Percentiles rank a stretch among this genome's conserved stretches.
Conservation (phyloP, 2,797 vertebrate genomes). For the Eospalax fontanierii region DNA sequence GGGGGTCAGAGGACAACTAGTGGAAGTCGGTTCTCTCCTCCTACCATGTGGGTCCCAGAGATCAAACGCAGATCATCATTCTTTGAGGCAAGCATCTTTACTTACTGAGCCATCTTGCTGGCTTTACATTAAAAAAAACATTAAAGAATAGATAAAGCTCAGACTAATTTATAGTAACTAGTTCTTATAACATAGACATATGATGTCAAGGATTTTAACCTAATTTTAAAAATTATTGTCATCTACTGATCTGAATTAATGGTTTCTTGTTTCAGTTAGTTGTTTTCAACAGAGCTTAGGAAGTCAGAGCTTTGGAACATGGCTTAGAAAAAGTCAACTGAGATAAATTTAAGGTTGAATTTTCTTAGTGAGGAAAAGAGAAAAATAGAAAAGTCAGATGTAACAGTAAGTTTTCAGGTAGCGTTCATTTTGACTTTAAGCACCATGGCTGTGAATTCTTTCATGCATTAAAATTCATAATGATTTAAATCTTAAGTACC, state of each 20-base stretch:
- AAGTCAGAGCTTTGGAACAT: not conserved
- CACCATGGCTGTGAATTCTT: not conserved
- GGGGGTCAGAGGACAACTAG: not conserved
- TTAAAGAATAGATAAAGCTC: not conserved
- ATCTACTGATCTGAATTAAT: not conserved
- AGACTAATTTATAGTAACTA: not conserved
- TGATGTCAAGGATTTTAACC: not conserved
- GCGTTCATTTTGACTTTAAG: constrained; percentile 12
- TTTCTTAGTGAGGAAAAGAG: not conserved
- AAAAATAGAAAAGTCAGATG: not conserved
- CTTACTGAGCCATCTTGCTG: not conserved
- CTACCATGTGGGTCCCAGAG: not conserved
- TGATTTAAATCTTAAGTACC: constrained; percentile 24
- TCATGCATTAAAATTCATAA: constrained; percentile 8
- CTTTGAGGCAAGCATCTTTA: not conserved
- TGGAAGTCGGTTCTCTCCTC: not conserved
- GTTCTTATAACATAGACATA: not conserved
- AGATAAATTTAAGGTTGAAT: not conserved
- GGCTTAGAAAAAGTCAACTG: not conserved
- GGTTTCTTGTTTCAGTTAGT: not conserved
- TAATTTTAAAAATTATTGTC: not conserved
- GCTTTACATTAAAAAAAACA: too few species aligned
- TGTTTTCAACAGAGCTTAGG: not conserved
- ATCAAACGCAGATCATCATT: not conserved
- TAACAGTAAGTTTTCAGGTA: constrained; percentile 19